These are phyloP conservation scores for Beroe forskalii DNA, from an alignment of 37 sponge, comb jelly and placozoan genomes.

Conservation along the genomic window DNA sequence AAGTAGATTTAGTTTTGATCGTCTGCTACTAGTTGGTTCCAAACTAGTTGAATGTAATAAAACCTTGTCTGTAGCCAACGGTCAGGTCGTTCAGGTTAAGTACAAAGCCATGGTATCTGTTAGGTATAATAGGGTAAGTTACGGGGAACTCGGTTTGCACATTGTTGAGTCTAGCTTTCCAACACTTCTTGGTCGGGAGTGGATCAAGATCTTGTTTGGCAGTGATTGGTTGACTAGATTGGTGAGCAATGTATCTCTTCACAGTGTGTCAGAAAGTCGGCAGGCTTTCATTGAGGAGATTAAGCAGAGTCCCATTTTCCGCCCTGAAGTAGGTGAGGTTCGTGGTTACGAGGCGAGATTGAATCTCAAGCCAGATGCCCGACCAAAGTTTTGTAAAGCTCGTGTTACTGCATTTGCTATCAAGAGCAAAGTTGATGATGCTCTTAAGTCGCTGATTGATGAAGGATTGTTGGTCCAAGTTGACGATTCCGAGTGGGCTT, in stretches of 20 bases:
- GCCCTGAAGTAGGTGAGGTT: background rate
- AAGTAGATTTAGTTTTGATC: background rate
- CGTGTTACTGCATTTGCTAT: background rate
- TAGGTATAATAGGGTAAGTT: background rate
- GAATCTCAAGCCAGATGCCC: background rate
- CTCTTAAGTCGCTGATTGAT: background rate
- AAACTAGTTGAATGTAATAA: background rate
- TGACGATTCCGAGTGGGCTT: conserved; percentile 65
- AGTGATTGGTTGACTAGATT: conserved; percentile 2
- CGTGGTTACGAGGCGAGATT: background rate
- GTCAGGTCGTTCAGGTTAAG: background rate
- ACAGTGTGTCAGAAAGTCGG: background rate
- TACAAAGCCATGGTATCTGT: background rate
- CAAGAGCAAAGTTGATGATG: background rate
- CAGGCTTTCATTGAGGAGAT: background rate
- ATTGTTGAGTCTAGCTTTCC: background rate
- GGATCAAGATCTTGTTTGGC: background rate
- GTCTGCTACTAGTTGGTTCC: background rate
- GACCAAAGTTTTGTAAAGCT: background rate
- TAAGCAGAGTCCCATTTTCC: background rate
- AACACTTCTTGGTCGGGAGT: background rate
- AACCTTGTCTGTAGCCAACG: background rate
- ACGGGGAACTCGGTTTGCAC: background rate
- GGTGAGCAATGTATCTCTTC: background rate
- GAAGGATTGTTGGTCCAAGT: conserved; percentile 68